Base-by-base conservation (phyloP, 2,888 invertebrate species). In the Lagria hirta region DNA sequence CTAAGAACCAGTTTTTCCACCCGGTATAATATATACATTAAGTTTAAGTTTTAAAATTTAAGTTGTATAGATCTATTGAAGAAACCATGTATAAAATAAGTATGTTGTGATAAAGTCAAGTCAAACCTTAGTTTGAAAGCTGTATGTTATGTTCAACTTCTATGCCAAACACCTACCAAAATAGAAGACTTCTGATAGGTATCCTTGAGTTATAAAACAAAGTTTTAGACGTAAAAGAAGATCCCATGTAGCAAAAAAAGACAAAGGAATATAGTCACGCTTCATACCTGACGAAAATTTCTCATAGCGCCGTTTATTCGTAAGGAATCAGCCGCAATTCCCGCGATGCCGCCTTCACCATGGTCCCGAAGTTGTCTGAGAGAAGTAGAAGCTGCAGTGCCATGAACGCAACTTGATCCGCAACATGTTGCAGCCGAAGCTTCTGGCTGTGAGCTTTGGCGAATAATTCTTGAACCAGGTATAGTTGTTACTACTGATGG, bases 261-360 rank as follows among this genome's bases (percentile, higher is more conserved):
- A n/a, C n/a, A n/a, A n/a, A n/a, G n/a, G n/a, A 48, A 43, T 27
- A 48, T 43, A 35, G 43, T 47, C 41, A 50, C 51, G 51, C 44
- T 52, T 62, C 70, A 65, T 81, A 92, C 92, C 86, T 95, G 94
- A 75, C 91, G 92, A 75, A 96, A 95, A 69, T 92, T 93, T 60
- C 93, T 82, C 81, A 96, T 91, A 64, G 94, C 95, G 53, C 96
- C 97, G 75, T 95, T 96, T 75, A 96, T 92, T 65, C 95, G 81
- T 60, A 96, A 81, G 43, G 94, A 94, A 75, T 96, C 96, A 33
- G 93, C 93, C 12, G 95, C 96, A 64, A 97, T 96, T 68, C 92
- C 92, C 29, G 94, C 94, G 52, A 96, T 89, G 54, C 90, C 91
- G 27, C 84, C 84, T 75, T 87, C 87, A 33, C 66, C 66, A 55